Evolutionary conservation across 2,888 invertebrate genomes (phyloP).

Genomic region (Hydrotaea diabolus): DNA sequence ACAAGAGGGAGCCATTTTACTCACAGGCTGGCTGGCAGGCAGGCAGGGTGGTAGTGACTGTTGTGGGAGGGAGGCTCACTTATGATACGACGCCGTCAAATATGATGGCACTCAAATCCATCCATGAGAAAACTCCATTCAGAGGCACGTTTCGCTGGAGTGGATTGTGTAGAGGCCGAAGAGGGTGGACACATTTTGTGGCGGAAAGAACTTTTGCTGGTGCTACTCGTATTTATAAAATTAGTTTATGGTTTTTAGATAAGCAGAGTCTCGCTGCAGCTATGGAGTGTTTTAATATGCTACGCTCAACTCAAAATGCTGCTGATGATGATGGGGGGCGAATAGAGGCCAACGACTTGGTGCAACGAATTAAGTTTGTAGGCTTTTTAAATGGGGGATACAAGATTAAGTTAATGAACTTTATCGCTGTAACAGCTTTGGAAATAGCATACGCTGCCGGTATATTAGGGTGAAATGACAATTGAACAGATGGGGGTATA

Average conservation of each 20-base stretch:
- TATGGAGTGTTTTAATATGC: background rate
- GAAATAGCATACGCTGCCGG: background rate
- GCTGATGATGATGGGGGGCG: too few relatives aligned
- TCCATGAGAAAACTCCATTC: background rate
- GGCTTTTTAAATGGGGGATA: background rate
- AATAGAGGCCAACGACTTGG: background rate
- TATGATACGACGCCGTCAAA: background rate
- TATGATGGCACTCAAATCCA: background rate
- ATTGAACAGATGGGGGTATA: background rate
- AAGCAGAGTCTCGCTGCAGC: background rate
- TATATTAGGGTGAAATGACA: background rate
- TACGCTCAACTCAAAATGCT: too few relatives aligned
- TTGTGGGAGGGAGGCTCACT: background rate
- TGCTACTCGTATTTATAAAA: background rate
- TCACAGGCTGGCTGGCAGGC: background rate
- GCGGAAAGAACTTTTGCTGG: background rate
- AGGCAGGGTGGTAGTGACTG: background rate
- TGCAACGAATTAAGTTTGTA: background rate
- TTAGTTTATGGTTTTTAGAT: conserved; percentile 2
- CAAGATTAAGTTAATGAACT: conserved; percentile 23
- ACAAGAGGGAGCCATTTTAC: background rate
- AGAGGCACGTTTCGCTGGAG: background rate
- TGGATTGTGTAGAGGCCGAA: background rate
- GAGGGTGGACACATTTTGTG: background rate
- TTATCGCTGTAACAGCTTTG: conserved; percentile 3